phyloP scores from a whole-genome alignment of 2,797 vertebrate genomes.

The Notolepis coatsorum region DNA sequence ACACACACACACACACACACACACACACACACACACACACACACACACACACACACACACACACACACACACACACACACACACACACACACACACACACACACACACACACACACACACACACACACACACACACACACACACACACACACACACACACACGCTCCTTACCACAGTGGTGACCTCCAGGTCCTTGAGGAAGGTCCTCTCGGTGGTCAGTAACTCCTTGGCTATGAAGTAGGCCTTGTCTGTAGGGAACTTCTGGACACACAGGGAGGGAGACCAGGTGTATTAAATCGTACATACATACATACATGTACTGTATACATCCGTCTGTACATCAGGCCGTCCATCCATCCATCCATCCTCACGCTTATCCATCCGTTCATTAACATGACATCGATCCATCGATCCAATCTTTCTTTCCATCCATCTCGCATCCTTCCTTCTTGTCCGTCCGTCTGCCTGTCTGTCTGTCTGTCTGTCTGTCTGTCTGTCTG shows the following conservation, averaged over 20 bases:
- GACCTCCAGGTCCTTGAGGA: conserved; percentile 97
- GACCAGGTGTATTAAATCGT: conserved; percentile 1
- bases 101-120: conserved; percentile 1
- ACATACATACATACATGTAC: no score
- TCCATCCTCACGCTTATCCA: no score
- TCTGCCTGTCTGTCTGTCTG: no score
- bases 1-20: no score
- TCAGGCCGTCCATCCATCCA: neutral
- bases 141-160: conserved; percentile 6
- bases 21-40: no score
- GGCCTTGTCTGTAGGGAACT: conserved; percentile 93
- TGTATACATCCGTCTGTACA: neutral
- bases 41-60: no score
- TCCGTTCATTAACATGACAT: no score
- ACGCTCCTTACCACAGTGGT: conserved; percentile 87
- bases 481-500: neutral
- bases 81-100: neutral
- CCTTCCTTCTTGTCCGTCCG: neutral
- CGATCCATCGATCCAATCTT: neutral
- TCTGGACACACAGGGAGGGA: conserved; percentile 80
- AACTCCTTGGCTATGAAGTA: conserved; percentile 98
- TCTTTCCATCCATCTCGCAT: neutral
- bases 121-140: conserved; percentile 10
- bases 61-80: neutral
- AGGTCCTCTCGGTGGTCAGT: conserved; percentile 93